Base-by-base conservation (phyloP, 2,888 invertebrate species). In the Leuctra nigra region DNA sequence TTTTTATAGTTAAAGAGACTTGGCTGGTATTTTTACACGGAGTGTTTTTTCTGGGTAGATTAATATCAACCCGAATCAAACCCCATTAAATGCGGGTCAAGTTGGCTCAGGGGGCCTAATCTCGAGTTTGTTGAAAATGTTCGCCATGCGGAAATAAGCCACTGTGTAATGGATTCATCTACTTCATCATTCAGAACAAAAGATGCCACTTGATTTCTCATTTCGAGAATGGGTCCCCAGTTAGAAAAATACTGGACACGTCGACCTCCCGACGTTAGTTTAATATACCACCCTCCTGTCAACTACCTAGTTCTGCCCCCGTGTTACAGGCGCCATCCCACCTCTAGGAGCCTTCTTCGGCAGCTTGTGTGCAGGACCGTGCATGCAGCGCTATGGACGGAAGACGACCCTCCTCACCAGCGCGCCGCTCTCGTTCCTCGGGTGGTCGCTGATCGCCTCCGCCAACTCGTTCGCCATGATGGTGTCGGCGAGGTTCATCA, bases 291-390 rank as follows among this genome's bases (percentile, higher is more conserved):
- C 52, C n/a, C 18, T 13, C 13, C 1, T 38, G 7, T 11, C 18
- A 13, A 38, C 22, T 54, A 20, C 18, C 41, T 23, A 6, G 29
- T 11, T 14, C 22, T 35, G 16, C 22, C 16, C 16, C 16, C 29
- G 53, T 29, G 20, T 16, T 20, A 7, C 41, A 77, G 79, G 79
- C 60, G 75, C 80, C 0, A 75, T 78, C 1, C 78, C 80, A 1
- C 79, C 81, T 0, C 64, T 79, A 13, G 81, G 80, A 0, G 81
- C 81, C 0, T 74, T 80, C 41, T 9, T 74, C 2, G 82, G 82
- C 57, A 80, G 80, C 59, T 64, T 79, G 64, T 62, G 75, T 18
- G 76, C 78, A 0, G 81, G 80, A 0, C 72, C 74, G 0, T 63
- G 79, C 60, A 77, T 80, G 72, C 76, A 80, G 65, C 69, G 69